Evolutionary conservation across 2,113 vertebrate genomes (phyloP), one percentile per base, ranked within the genome.

Genomic region (Oxyruncus cristatus): DNA sequence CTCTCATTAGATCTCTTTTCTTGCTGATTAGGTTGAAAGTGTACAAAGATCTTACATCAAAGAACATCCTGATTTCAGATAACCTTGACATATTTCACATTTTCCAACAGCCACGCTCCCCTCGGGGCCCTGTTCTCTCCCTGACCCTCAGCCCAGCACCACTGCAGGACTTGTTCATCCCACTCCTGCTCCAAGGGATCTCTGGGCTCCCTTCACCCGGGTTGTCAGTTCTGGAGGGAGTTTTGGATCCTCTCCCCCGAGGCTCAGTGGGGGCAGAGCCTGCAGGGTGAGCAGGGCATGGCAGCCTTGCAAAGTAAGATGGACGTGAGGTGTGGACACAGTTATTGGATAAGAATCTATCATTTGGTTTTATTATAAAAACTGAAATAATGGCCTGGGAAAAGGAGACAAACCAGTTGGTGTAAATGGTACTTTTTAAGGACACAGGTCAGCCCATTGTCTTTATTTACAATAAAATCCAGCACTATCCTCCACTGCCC

Each of bases 241-340:
- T 30, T 13, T 4, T 21, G 26, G 28, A 23, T 20, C 21, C 12
- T 14, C 21, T 7, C 35, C 8, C 8, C 12, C 14, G 8, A 24
- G 30, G 35, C 37, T n/a, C 5, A 1, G 1, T 7, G 13, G 19
- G 23, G 49, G 15, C 58, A 71, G 22, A 56, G 27, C 46, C 53
- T 8, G 46, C 4, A 32, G 35, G 26, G 6, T 7, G n/a, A 89
- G 78, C 24, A 15, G 47, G 26, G n/a, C 13, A 41, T 21, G 5
- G n/a, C 13, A 17, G 15, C 56, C 14, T 7, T 9, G 17, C 21
- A 23, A 23, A 19, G 11, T 10, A 28, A 30, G 17, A n/a, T 8
- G 8, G 27, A 17, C 32, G 13, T 2, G 1, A 23, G 9, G 1
- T 2, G 6, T 5, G 2, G 18, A n/a, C 72, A 39, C n/a, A n/a